Base-by-base conservation (phyloP, 2,113 vertebrate genomes). In the Erpornis zantholeuca region DNA sequence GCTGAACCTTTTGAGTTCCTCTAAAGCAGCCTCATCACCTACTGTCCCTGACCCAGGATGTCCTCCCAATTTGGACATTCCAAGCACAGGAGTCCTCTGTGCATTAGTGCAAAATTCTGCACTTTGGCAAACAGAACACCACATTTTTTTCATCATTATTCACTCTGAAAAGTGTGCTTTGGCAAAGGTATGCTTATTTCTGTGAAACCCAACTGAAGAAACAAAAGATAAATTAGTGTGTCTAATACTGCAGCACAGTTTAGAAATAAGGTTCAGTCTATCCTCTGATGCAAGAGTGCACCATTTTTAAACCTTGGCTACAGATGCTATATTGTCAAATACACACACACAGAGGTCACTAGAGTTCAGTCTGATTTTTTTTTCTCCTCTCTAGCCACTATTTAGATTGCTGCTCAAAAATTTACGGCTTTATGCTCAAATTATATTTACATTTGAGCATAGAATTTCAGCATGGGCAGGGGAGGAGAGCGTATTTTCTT, bases 231-330 rank as follows among this genome's bases (percentile, higher is more conserved):
- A 94, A 96, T 93, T 49, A 90, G 25, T 31, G 12, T 84, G 72
- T 86, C 80, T 90, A 84, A 81, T 45, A 56, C 68, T 47, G 64
- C 57, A 68, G 76, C 28, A 86, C n/a, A 92, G 65, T 97, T 93
- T 94, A 92, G 94, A 96, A 96, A 97, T 83, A 88, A 12, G 40
- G 92, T 57, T 86, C 82, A 88, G 82, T 92, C 82, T 82, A 75
- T 45, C 15, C 93, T 95, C 86, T 96, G 90, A 96, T 94, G 92
- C 94, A 96, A 97, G 92, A 86, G 83, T 81, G 68, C 49, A 94
- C 94, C 85, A 86, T 88, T 94, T 97, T 96, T 97, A 96, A 94
- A 95, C 65, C 57, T 90, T 96, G 94, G 96, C 95, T 93, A 11
- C 69, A 68, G 72, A 75, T 6, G 61, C 14, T 76, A 25, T 47